Percentiles rank a stretch among this genome's conserved stretches.
Evolutionary conservation across 2,797 vertebrate species (phyloP).

Genomic region (Sparus aurata): DNA sequence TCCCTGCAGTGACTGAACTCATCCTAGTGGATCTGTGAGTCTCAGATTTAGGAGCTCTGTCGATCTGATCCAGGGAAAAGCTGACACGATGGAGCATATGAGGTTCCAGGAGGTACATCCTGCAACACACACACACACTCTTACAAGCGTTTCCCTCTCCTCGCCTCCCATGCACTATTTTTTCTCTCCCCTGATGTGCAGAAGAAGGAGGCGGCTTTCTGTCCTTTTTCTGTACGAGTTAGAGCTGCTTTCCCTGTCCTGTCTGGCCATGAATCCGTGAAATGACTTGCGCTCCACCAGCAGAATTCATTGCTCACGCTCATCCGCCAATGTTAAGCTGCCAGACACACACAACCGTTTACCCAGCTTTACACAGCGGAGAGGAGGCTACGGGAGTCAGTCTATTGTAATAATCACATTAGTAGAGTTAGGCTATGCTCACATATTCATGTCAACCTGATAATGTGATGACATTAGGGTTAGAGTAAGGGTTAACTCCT

Average conservation of each 20-base stretch:
- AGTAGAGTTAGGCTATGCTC: background rate
- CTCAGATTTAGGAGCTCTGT: slow-evolving; percentile 34
- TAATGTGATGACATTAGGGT: background rate
- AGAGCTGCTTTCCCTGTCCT: slow-evolving; percentile 27
- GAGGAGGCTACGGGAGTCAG: background rate
- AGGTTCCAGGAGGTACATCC: background rate
- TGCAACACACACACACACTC: background rate
- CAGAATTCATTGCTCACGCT: slow-evolving; percentile 57
- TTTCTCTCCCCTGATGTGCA: background rate
- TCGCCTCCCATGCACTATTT: background rate
- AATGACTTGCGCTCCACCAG: slow-evolving; percentile 59
- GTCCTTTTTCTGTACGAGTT: slow-evolving; percentile 20
- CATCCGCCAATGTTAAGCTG: slow-evolving; percentile 45
- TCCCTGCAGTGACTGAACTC: slow-evolving; percentile 9
- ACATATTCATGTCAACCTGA: background rate
- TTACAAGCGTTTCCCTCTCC: background rate
- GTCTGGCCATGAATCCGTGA: slow-evolving; percentile 67
- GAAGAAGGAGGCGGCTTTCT: background rate
- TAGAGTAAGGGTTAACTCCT: background rate
- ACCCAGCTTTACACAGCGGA: slow-evolving; percentile 22
- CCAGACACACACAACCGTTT: slow-evolving; percentile 24
- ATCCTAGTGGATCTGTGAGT: slow-evolving; percentile 20
- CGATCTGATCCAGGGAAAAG: slow-evolving; percentile 32
- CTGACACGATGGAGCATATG: slow-evolving; percentile 7
- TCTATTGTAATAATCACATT: background rate